These are phyloP conservation scores for Heliocidaris tuberculata DNA, from an alignment of 35 echinoderm and acorn worm species.

Conservation along the genomic window DNA sequence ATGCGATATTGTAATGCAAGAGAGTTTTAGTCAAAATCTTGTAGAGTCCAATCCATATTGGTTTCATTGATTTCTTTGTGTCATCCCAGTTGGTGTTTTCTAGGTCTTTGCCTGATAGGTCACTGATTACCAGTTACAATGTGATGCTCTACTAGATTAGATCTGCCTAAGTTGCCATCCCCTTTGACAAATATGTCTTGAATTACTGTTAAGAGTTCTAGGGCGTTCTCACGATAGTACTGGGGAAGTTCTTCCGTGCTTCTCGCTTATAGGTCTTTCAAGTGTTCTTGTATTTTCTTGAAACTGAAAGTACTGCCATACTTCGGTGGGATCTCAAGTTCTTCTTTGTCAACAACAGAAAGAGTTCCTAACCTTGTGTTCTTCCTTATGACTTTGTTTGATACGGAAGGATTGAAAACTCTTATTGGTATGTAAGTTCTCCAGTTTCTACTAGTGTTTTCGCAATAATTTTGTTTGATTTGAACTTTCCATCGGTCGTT, in stretches of 20 bases:
- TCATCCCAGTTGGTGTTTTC: conserved; percentile 29
- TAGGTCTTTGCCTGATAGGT: conserved; percentile 45
- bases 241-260: neutral
- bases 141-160: conserved; percentile 55
- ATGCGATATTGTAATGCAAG: conserved; percentile 38
- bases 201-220: conserved; percentile 36
- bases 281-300: conserved; percentile 16
- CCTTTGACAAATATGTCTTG: conserved; percentile 56
- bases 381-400: conserved; percentile 4
- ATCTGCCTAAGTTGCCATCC: conserved; percentile 54
- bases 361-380: neutral
- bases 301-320: neutral
- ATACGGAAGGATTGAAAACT: conserved; percentile 26
- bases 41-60: conserved; percentile 44
- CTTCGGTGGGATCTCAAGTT: neutral
- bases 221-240: neutral
- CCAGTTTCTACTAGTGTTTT: conserved; percentile 37
- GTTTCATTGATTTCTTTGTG: conserved; percentile 36
- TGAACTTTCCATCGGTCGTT: neutral
- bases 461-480: conserved; percentile 4
- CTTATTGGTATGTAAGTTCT: conserved; percentile 27
- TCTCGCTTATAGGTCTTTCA: neutral
- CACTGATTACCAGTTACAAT: conserved; percentile 45
- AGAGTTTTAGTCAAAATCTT: conserved; percentile 20
- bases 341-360: neutral